Evolutionary conservation across 2,888 invertebrate species (phyloP).

Genomic region (Drosophila heteroneura): DNA sequence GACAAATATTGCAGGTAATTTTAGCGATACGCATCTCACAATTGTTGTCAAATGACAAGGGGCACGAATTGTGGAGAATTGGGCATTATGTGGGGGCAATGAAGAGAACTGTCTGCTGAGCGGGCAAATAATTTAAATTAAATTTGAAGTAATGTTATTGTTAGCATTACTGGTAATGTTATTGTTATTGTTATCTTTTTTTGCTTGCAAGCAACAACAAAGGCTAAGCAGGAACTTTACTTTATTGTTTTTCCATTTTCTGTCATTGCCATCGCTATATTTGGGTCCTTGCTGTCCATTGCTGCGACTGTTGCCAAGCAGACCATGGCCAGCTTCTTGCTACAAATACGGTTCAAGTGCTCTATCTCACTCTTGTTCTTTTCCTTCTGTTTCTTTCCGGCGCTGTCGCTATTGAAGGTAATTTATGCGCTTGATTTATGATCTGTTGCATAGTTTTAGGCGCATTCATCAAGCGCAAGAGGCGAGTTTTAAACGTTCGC

Average conservation of each 20-base stretch:
- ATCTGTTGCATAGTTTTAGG: constrained; percentile 81
- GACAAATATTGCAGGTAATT: constrained; percentile 71
- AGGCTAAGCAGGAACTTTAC: constrained; percentile 28
- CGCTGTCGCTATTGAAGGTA: constrained; percentile 37
- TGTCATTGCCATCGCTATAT: constrained; percentile 29
- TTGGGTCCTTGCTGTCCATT: not conserved
- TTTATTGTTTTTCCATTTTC: constrained; percentile 79
- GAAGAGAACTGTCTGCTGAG: constrained; percentile 17
- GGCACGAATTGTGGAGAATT: not conserved
- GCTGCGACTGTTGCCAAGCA: constrained; percentile 1
- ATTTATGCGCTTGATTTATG: constrained; percentile 80
- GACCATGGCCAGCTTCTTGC: not conserved
- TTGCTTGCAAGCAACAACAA: constrained; percentile 29
- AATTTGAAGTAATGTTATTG: constrained; percentile 81
- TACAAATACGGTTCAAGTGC: not conserved
- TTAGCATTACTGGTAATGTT: constrained; percentile 54
- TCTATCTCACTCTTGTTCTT: too few species aligned
- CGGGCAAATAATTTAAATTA: constrained; percentile 78
- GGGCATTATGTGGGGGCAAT: not conserved
- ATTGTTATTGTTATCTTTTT: constrained; percentile 72
- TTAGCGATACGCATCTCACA: constrained; percentile 70
- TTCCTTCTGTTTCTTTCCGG: not conserved
- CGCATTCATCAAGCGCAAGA: constrained; percentile 63
- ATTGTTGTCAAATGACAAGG: constrained; percentile 53
- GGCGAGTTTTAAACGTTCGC: constrained; percentile 40